These are phyloP conservation scores for Philopotamus ludificatus DNA, from an alignment of 1,140 invertebrate genomes.

Conservation along the genomic window DNA sequence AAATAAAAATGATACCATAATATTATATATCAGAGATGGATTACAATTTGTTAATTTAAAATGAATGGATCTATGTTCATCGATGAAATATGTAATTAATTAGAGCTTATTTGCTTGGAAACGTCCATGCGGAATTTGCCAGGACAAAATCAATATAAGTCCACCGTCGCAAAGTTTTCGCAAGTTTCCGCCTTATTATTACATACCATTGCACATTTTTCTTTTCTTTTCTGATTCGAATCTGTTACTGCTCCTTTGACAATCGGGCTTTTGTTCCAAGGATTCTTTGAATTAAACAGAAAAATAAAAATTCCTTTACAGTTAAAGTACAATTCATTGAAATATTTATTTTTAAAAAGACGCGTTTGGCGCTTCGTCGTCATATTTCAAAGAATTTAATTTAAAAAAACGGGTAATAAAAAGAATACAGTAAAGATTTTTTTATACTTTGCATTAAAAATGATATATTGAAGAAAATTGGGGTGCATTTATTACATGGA, in stretches of 20 bases:
- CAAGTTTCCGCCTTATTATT: constrained; percentile 22
- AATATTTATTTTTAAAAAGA: background rate
- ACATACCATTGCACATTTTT: constrained; percentile 24
- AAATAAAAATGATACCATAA: too few relatives aligned
- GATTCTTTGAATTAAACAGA: constrained; percentile 11
- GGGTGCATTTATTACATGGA: background rate
- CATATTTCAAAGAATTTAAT: background rate
- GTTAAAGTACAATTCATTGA: too few relatives aligned
- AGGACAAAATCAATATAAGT: constrained; percentile 6
- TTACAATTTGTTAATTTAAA: too few relatives aligned
- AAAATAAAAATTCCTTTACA: too few relatives aligned
- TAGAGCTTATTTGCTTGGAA: too few relatives aligned
- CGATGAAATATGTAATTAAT: too few relatives aligned
- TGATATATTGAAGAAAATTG: background rate
- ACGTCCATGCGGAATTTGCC: too few relatives aligned
- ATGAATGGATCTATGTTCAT: too few relatives aligned
- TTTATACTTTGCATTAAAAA: too few relatives aligned
- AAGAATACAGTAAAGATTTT: too few relatives aligned
- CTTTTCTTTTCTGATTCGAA: constrained; percentile 12
- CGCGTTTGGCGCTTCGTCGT: background rate
- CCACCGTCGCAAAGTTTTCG: background rate
- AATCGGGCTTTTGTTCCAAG: background rate
- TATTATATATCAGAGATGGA: too few relatives aligned
- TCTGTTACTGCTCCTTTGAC: constrained; percentile 16
- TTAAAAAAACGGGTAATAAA: too few relatives aligned